Evolutionary conservation across 92 coral and sea anemone species (phyloP), one percentile per base, ranked within the genome.

Genomic region (Epizoanthus fatuus): DNA sequence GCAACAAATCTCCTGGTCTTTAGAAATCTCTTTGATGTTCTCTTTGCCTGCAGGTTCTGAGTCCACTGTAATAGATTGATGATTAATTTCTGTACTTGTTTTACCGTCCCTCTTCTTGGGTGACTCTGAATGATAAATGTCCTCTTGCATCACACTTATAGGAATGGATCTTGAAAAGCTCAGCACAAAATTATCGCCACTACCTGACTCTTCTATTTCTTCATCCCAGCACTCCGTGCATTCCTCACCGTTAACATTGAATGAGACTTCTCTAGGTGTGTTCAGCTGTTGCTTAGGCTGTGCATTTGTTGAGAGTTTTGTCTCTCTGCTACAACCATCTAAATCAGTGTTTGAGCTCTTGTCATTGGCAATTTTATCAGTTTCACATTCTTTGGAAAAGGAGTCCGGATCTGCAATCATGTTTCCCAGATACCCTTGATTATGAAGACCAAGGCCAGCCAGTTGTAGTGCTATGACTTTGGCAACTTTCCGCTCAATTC

Each of bases 401-500:
- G 67, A 13, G 16, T 63, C 56, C 1, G 53, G 75, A 57, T 45
- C 52, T 16, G 3, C 25, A 25, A 6, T 56, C 16, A 1, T 4
- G 10, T 42, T 42, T 8, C 17, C 70, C 29, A 40, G 70, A 20
- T 60, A 77, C 3, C 98, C 98, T 59, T 97, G 97, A 62, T 95
- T 97, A 74, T 89, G 80, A 47, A 97, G 91, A 3, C 99, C 99
- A 63, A 86, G 69, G 56, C 94, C 95, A 25, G 97, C 83, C 44
- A 97, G 90, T 80, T 97, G 99, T 62, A 91, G 82, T 1, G 96
- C 98, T 13, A 97, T 91, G 58, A 84, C 87, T 62, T 92, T 93
- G 5, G 98, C 93, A 10, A 94, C 93, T 86, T 91, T 95, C 20
- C 99, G 89, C 57, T 97, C 98, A 16, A 97, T 90, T 19, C 99